phyloP scores from a whole-genome alignment of 2,113 vertebrate species.

The Eclectus roratus region DNA sequence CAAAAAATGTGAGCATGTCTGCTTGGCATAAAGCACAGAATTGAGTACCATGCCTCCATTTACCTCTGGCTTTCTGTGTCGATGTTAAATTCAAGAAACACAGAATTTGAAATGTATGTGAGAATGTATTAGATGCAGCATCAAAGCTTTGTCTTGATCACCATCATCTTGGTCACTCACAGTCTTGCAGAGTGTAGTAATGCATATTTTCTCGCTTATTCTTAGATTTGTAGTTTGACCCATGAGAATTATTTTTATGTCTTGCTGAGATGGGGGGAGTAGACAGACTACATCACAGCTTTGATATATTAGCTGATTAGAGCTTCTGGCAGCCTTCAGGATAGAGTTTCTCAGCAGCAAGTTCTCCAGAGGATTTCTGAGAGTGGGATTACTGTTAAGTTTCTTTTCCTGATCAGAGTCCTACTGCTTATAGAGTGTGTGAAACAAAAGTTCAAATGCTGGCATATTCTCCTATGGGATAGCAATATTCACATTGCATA shows the following conservation, averaged over 20 bases:
- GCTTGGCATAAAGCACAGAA: background rate
- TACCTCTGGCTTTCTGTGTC: background rate
- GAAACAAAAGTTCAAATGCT: slow-evolving; percentile 26
- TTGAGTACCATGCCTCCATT: background rate
- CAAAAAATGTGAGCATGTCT: background rate
- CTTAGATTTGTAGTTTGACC: slow-evolving; percentile 23
- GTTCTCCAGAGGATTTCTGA: slow-evolving; percentile 42
- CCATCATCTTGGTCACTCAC: slow-evolving; percentile 20
- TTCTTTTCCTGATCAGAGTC: background rate
- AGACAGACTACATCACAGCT: slow-evolving; percentile 5
- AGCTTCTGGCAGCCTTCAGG: slow-evolving; percentile 41
- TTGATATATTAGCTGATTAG: slow-evolving; percentile 49
- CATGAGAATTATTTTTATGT: slow-evolving; percentile 36
- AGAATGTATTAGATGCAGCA: slow-evolving; percentile 17
- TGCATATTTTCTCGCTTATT: slow-evolving; percentile 57
- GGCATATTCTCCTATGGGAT: background rate
- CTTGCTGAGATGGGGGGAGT: background rate
- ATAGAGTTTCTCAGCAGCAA: slow-evolving; percentile 31
- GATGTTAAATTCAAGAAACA: background rate
- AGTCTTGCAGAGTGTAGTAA: slow-evolving; percentile 40
- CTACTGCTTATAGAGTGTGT: background rate
- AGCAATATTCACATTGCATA: background rate
- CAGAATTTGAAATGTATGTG: background rate
- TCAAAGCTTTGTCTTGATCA: slow-evolving; percentile 12
- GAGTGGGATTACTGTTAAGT: background rate